Evolutionary conservation across 1,140 invertebrate genomes (phyloP), one percentile per base, ranked within the genome.

Genomic region (Chymomyza costata): DNA sequence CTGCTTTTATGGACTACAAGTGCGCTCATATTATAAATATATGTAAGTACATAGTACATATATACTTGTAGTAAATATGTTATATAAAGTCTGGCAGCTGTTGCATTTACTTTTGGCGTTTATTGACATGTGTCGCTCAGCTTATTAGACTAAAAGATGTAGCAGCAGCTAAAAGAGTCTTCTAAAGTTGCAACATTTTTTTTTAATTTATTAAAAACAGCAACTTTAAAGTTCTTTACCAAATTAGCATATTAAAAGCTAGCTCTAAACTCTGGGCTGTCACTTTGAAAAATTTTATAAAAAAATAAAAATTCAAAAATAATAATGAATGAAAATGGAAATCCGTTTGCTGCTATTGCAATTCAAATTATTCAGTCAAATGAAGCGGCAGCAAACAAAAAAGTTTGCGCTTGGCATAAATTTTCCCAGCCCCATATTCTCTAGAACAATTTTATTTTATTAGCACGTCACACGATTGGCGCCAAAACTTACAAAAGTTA

Each of bases 321-420:
- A 28, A 5, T 6, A 28, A 28, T 6, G 10, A 54, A 67, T 34
- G 46, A 17, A 60, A 67, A 60, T 67, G 66, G 53, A 71, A 71
- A 71, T 71, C 62, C 48, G 14, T 25, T 25, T 10, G 32, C 18
- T 54, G 15, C 34, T 50, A 40, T 58, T 78, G 73, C 73, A 78
- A 78, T 80, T 80, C 73, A 78, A 80, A 80, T 78, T 78, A 80
- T 73, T 80, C 73, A 78, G 63, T 78, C 67, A 78, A 78, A 78
- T 78, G 67, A 78, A 80, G 73, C 61, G 53, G 31, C 54, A 64
- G 62, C 71, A 80, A 80, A 80, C 71, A 78, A 47, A 80, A 78
- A 76, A 76, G 57, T 76, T 76, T 76, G 71, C 71, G 71, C 71
- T 76, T 76, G 71, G 71, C 71, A 76, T 76, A 76, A 78, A 71